Evolutionary conservation across 2,888 invertebrate genomes (phyloP), one percentile per base, ranked within the genome.

Genomic region (Drosophila villosipedis): DNA sequence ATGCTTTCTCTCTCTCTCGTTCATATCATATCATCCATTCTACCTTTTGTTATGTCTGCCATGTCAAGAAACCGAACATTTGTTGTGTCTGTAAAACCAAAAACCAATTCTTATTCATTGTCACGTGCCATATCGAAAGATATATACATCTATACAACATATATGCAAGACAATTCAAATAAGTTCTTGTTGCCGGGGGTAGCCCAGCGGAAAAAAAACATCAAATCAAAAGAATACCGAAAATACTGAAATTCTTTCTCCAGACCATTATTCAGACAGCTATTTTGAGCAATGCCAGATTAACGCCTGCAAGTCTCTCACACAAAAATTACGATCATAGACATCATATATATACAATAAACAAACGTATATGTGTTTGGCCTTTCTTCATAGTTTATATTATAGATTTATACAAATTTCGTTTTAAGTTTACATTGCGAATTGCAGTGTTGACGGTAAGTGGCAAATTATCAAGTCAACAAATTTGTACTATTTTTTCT

Each of bases 391-490:
- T 52, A 60, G 33, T 71, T 77, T 71, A 70, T 37, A 54, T 57
- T 68, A 67, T 67, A 67, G 61, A 54, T 60, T 76, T 71, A 64
- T 54, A 68, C 10, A 47, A 61, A 39, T 60, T 68, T 76, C 22
- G 62, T 68, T 81, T 72, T 85, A 85, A 89, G 83, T 72, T 89
- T 82, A 82, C 90, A 88, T 88, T 85, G 90, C 85, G 85, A 85
- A 85, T 73, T 90, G 90, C 83, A 90, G 72, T 85, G 90, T 84
- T 66, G 88, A 88, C 85, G 85, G 85, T 85, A 85, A 85, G 85
- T 85, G 90, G 82, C 90, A 84, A 83, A 67, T 72, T 66, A 53
- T 63, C 37, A 60, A 62, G 54, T 66, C 67, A 61, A 60, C 61
- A 68, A 54, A 41, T 53, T 67, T 52, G 47, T 53, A 22, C 31